phyloP scores from a whole-genome alignment of 2,113 vertebrate species.

The Prionailurus viverrinus region DNA sequence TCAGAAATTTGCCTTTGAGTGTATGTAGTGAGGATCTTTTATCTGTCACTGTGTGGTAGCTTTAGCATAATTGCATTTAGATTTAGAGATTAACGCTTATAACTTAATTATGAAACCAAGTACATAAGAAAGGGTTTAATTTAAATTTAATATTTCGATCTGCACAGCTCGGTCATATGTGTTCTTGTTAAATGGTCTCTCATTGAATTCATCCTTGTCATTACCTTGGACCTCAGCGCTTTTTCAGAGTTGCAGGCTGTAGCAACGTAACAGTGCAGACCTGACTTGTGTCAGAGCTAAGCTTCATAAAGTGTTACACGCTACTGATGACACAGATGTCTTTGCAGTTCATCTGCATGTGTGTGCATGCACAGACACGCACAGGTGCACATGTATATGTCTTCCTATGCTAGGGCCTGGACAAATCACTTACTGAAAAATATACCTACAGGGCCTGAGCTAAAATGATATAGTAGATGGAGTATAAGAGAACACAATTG shows the following conservation, averaged over 20 bases:
- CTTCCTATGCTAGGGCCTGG: neutral
- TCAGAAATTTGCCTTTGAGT: constrained; percentile 64
- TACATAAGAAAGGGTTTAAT: constrained; percentile 59
- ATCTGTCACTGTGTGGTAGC: constrained; percentile 7
- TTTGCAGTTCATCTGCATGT: neutral
- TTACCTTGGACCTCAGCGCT: constrained; percentile 44
- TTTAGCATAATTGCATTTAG: constrained; percentile 68
- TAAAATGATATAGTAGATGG: constrained; percentile 25
- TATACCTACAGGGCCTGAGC: neutral
- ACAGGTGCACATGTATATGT: neutral
- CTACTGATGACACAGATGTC: neutral
- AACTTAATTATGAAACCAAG: constrained; percentile 66
- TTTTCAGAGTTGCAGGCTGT: constrained; percentile 8
- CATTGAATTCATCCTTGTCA: constrained; percentile 56
- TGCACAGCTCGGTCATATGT: neutral
- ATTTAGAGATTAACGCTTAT: constrained; percentile 62
- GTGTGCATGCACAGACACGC: accelerated
- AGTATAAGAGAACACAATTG: neutral
- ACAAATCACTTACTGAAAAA: constrained; percentile 40
- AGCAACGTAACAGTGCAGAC: neutral
- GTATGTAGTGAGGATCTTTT: constrained; percentile 29
- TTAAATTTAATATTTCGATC: constrained; percentile 70
- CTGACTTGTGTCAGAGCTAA: neutral
- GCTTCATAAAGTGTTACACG: neutral
- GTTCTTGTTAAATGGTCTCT: constrained; percentile 52